Conservation (phyloP, 2,797 vertebrate genomes). For the Sardinella longiceps region DNA sequence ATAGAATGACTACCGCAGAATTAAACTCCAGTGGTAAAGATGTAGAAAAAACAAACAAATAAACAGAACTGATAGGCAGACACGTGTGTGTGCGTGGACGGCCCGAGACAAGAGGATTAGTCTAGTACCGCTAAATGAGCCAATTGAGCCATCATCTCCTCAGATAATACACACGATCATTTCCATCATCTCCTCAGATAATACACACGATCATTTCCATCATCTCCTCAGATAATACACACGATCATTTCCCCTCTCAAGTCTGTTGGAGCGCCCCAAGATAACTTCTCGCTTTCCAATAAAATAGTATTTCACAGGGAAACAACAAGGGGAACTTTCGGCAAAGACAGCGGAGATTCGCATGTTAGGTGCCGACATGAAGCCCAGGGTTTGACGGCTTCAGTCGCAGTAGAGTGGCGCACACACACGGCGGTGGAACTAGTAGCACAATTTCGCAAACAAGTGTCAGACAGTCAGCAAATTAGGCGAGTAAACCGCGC, state of each 20-base stretch:
- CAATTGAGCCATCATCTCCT: no score
- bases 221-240: no score
- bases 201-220: no score
- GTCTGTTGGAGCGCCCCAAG: no score
- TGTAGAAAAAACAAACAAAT: background rate
- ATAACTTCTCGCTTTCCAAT: background rate
- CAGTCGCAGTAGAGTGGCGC: background rate
- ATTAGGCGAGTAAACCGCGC: background rate
- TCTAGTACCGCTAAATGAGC: background rate
- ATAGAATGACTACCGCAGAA: no score
- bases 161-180: no score
- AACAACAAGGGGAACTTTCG: no score
- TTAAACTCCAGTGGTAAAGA: background rate
- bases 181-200: no score
- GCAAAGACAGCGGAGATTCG: no score
- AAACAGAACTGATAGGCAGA: background rate
- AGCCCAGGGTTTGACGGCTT: background rate
- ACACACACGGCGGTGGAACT: background rate
- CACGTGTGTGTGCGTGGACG: background rate
- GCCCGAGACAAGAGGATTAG: background rate
- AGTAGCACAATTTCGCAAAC: background rate
- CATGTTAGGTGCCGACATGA: background rate
- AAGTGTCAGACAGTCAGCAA: conserved; percentile 10
- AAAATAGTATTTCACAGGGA: background rate
- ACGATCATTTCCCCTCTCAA: no score